Percentiles rank a stretch among this genome's conserved stretches.
These are phyloP conservation scores for Agonopterix arenella DNA, from an alignment of 2,888 invertebrate species.

Conservation along the genomic window DNA sequence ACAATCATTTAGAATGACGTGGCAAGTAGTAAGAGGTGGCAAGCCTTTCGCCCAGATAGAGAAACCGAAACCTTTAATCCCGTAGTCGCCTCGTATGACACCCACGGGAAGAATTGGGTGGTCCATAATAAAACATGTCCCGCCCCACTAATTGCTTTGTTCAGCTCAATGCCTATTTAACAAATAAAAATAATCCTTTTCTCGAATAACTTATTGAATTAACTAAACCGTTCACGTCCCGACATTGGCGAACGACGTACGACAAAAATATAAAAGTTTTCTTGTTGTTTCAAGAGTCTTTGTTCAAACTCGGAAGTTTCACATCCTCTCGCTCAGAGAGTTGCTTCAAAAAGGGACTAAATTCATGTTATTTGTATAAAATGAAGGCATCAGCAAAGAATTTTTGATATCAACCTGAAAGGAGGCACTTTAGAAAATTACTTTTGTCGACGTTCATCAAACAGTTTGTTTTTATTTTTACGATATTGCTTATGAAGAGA, in stretches of 20 bases:
- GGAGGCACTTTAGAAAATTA: not conserved
- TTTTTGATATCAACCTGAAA: not conserved
- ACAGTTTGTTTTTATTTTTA: not conserved
- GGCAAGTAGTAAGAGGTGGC: no score
- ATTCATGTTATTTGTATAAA: slow-evolving; percentile 3
- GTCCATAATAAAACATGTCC: no score
- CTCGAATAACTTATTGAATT: slow-evolving; percentile 4
- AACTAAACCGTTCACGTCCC: slow-evolving; percentile 9
- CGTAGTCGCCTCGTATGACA: no score
- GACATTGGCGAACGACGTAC: slow-evolving; percentile 13
- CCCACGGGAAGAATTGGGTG: no score
- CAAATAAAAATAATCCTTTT: no score
- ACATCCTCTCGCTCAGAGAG: slow-evolving; percentile 1
- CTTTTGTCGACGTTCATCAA: not conserved
- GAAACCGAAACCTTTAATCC: no score
- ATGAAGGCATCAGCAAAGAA: not conserved
- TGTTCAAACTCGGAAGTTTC: slow-evolving; percentile 6
- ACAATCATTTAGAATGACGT: no score
- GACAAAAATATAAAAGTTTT: slow-evolving; percentile 15
- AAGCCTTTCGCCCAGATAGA: no score
- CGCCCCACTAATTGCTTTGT: no score
- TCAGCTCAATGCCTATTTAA: no score
- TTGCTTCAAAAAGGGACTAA: not conserved
- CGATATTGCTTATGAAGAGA: no score
- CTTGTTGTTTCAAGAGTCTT: slow-evolving; percentile 13